Percentiles rank a stretch among this genome's conserved stretches.
These are phyloP conservation scores for Tetranychus urticae DNA, from an alignment of 1,140 invertebrate genomes.

Conservation along the genomic window DNA sequence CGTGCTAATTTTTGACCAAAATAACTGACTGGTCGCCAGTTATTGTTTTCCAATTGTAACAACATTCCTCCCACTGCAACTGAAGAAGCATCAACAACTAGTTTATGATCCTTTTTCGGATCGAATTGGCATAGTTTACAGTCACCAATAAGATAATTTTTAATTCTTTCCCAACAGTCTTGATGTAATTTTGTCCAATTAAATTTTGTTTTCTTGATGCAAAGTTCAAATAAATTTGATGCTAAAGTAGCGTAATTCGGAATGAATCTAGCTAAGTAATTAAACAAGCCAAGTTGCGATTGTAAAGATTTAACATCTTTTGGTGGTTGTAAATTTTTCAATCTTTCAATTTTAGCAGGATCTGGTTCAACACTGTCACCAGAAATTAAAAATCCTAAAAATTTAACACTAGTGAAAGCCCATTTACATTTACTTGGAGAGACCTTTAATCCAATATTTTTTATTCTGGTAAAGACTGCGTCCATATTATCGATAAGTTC, in stretches of 20 bases:
- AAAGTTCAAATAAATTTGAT: not conserved
- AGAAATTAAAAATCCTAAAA: not conserved
- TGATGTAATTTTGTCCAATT: not conserved
- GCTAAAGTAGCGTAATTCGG: not conserved
- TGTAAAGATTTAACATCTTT: not conserved
- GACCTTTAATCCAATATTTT: not conserved
- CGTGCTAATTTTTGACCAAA: not conserved
- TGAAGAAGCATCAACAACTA: slow-evolving; percentile 22
- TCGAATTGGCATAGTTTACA: slow-evolving; percentile 20
- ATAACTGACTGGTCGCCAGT: not conserved
- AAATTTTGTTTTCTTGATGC: not conserved
- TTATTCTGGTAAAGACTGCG: not conserved
- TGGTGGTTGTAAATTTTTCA: not conserved
- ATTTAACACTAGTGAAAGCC: not conserved
- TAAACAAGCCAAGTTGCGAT: not conserved
- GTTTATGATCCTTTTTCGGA: slow-evolving; percentile 23
- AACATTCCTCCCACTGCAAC: slow-evolving; percentile 25
- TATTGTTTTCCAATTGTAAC: slow-evolving; percentile 13
- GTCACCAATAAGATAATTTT: slow-evolving; percentile 8
- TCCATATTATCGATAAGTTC: not conserved
- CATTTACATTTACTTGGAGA: not conserved
- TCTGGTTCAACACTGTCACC: not conserved
- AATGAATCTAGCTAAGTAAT: not conserved
- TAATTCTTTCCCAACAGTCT: slow-evolving; percentile 14
- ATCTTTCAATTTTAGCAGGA: not conserved